A percentile compares a stretch with the other conserved stretches of the same genome.
These are phyloP conservation scores for Recurvirostra avosetta DNA, from an alignment of 2,113 vertebrate genomes.

Conservation along the genomic window DNA sequence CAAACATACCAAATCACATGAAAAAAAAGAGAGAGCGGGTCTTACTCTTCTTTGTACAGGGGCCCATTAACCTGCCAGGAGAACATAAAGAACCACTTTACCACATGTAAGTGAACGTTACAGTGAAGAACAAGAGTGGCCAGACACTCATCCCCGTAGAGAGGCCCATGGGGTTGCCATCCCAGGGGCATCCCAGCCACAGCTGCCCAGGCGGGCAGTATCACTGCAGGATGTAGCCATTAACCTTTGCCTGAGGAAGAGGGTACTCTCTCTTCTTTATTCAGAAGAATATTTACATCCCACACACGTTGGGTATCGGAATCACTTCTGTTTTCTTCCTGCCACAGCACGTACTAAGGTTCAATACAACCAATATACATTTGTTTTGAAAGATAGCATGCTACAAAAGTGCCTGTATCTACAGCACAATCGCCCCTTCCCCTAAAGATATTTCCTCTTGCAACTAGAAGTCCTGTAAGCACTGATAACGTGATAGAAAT, in stretches of 20 bases:
- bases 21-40: neutral
- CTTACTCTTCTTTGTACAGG: neutral
- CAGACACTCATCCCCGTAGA: fast-evolving
- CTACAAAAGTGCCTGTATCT: neutral
- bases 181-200: neutral
- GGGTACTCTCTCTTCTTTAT: neutral
- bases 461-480: neutral
- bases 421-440: neutral
- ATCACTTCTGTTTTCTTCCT: neutral
- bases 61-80: neutral
- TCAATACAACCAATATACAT: neutral
- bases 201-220: neutral
- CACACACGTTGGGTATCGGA: fast-evolving
- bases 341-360: neutral
- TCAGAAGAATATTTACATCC: neutral
- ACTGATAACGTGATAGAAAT: slow-evolving; percentile 40
- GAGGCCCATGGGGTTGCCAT: neutral
- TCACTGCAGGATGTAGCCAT: neutral
- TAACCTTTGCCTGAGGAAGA: neutral
- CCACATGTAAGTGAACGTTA: fast-evolving
- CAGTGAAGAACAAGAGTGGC: neutral
- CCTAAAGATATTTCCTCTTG: neutral
- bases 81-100: neutral
- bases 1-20: neutral
- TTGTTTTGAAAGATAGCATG: neutral